Conservation (phyloP, 2,888 invertebrate species). For the Chloroclystis v-ata region DNA sequence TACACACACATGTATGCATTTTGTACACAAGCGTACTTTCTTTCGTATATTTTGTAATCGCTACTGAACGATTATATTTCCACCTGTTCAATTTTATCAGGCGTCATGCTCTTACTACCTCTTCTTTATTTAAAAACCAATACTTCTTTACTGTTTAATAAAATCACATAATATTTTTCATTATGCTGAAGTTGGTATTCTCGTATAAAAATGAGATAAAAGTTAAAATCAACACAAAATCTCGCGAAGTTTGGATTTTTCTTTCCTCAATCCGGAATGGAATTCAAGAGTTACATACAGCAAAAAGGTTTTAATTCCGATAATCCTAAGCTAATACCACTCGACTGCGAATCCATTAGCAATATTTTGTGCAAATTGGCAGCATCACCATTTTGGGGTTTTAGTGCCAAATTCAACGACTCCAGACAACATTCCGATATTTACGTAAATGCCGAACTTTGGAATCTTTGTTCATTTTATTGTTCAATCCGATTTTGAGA, state of each 20-base stretch:
- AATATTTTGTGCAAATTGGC: constrained; percentile 19
- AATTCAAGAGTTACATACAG: constrained; percentile 16
- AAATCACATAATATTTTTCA: too few species aligned
- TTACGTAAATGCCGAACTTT: neutral
- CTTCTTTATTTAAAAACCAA: too few species aligned
- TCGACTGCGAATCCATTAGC: constrained; percentile 22
- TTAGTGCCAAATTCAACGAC: constrained; percentile 10
- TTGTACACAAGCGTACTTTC: constrained; percentile 28
- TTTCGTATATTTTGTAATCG: constrained; percentile 27
- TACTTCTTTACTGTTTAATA: too few species aligned
- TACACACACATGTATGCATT: constrained; percentile 30
- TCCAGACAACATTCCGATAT: constrained; percentile 5
- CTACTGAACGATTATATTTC: constrained; percentile 9
- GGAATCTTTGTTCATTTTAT: constrained; percentile 6
- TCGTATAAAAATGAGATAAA: neutral
- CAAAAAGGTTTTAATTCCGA: constrained; percentile 23
- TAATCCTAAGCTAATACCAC: constrained; percentile 26
- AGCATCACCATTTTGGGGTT: constrained; percentile 6
- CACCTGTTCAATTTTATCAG: neutral
- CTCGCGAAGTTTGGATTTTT: neutral
- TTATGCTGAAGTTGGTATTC: neutral
- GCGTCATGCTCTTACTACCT: too few species aligned
- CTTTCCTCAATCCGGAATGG: neutral
- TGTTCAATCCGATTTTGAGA: constrained; percentile 1
- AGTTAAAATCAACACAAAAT: neutral